Conservation (phyloP, 2,888 invertebrate genomes). For the Pseudoips prasinana region DNA sequence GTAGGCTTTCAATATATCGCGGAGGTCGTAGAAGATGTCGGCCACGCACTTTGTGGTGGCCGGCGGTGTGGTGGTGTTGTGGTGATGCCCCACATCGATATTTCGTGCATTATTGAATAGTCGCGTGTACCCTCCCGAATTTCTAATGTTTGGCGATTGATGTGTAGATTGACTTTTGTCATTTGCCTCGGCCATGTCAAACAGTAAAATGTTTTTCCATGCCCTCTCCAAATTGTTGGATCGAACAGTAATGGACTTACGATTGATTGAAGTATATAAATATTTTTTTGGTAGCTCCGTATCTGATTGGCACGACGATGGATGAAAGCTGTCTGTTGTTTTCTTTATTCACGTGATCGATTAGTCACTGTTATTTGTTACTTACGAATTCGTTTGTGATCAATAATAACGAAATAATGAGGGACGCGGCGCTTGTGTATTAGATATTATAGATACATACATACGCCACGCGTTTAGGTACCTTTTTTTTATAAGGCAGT, state of each 20-base stretch:
- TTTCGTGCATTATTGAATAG: constrained; percentile 78
- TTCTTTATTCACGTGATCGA: constrained; percentile 50
- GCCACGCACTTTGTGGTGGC: constrained; percentile 49
- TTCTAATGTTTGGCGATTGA: constrained; percentile 81
- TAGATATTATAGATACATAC: too few relatives aligned
- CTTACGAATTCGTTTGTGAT: constrained; percentile 33
- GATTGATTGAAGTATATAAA: constrained; percentile 64
- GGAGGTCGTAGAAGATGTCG: constrained; percentile 48
- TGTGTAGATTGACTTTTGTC: constrained; percentile 82
- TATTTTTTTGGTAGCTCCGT: constrained; percentile 47
- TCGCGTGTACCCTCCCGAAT: constrained; percentile 79
- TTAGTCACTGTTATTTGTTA: constrained; percentile 20
- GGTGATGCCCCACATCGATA: constrained; percentile 79
- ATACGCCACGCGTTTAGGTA: too few relatives aligned
- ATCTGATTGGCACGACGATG: constrained; percentile 75
- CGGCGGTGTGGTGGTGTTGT: constrained; percentile 32
- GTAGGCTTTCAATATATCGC: too few relatives aligned
- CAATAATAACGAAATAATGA: constrained; percentile 30
- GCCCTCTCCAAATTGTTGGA: constrained; percentile 69
- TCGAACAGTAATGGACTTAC: constrained; percentile 68
- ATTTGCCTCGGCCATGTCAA: constrained; percentile 78
- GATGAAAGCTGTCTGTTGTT: constrained; percentile 63
- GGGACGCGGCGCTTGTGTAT: too few relatives aligned
- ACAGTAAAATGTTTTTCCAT: constrained; percentile 77
- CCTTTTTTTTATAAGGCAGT: too few relatives aligned